Evolutionary conservation across 1,140 invertebrate genomes (phyloP).

Genomic region (Zaprionus capensis): DNA sequence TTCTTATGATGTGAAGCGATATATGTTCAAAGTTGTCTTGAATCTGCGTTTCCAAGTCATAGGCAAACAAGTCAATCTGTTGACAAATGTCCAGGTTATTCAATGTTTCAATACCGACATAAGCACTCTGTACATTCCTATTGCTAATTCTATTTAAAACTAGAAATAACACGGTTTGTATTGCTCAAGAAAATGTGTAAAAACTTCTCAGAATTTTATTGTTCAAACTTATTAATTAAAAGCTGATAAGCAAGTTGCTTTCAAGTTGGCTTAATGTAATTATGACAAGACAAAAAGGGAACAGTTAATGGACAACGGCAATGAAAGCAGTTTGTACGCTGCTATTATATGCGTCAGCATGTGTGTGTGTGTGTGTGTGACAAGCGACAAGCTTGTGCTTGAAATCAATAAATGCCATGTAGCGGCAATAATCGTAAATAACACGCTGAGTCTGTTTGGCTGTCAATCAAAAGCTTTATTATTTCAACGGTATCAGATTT

Average conservation of each 20-base stretch:
- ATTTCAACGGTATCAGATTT: conserved; percentile 49
- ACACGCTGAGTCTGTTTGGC: conserved; percentile 52
- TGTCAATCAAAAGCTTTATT: conserved; percentile 71
- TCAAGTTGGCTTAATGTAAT: conserved; percentile 15
- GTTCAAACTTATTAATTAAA: conserved; percentile 9
- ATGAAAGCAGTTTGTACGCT: conserved; percentile 7
- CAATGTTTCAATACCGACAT: no score
- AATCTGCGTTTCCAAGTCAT: no score
- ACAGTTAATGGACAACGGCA: conserved; percentile 41
- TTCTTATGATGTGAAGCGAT: no score
- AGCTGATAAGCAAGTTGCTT: neutral
- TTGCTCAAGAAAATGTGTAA: neutral
- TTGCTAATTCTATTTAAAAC: neutral
- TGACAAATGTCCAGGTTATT: no score
- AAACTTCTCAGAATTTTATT: neutral
- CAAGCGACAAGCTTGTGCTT: conserved; percentile 18
- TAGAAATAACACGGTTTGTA: neutral
- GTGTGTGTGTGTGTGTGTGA: conserved; percentile 25
- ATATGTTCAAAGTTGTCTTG: no score
- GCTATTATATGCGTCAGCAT: conserved; percentile 2
- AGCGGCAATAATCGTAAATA: conserved; percentile 65
- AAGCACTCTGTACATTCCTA: no score
- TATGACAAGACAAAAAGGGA: conserved; percentile 7
- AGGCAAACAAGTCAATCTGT: no score
- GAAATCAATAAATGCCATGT: conserved; percentile 65